These are phyloP conservation scores for Andrena hattorfiana DNA, from an alignment of 2,888 invertebrate species.

Conservation along the genomic window DNA sequence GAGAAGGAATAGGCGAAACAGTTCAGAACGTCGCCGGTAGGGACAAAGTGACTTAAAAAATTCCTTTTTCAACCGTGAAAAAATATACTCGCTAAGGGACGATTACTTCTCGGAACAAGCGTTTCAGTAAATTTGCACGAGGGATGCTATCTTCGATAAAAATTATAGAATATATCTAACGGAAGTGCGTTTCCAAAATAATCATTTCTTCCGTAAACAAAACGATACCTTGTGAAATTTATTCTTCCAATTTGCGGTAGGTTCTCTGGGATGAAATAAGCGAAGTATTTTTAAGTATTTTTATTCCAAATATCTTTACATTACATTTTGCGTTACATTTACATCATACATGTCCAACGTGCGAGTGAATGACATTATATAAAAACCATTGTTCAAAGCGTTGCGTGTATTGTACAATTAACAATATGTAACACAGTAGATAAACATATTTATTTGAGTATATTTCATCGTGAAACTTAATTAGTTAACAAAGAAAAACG, in stretches of 20 bases:
- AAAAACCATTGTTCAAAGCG: not conserved
- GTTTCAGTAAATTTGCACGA: too few species aligned
- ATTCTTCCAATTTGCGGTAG: not conserved
- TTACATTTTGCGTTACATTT: not conserved
- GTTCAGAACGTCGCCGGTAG: constrained; percentile 6
- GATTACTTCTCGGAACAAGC: too few species aligned
- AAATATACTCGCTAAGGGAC: not conserved
- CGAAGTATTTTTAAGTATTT: not conserved
- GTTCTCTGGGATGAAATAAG: not conserved
- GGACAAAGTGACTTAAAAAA: not conserved
- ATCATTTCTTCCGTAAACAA: too few species aligned
- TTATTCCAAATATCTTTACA: constrained; percentile 1
- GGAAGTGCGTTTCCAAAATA: too few species aligned
- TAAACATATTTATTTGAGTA: not conserved
- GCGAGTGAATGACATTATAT: not conserved
- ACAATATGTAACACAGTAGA: not conserved
- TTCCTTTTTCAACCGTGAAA: not conserved
- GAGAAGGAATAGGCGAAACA: not conserved
- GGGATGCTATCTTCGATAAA: too few species aligned
- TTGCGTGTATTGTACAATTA: not conserved
- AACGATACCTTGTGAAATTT: not conserved
- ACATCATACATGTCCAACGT: not conserved
- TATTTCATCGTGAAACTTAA: not conserved
- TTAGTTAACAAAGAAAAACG: not conserved
- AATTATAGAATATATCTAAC: too few species aligned